Base-by-base conservation (phyloP, 2,888 invertebrate genomes). In the Prosopocoilus inquinatus region DNA sequence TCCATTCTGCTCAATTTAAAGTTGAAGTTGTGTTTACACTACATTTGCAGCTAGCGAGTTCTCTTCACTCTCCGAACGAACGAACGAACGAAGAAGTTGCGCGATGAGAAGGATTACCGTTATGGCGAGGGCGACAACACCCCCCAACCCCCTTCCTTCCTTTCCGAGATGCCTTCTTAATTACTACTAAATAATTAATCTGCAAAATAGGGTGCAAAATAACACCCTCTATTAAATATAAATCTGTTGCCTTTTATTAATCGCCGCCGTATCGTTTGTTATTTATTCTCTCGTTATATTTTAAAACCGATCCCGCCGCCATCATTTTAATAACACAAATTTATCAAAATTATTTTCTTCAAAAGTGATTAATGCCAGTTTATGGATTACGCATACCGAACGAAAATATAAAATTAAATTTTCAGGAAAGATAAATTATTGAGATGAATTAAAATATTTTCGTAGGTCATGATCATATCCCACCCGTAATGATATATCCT, bases 1-100 rank as follows among this genome's bases (percentile, higher is more conserved):
- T 75, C 70, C 68, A 73, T 73, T 74, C 72, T 72, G 71, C 73
- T 73, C 73, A 74, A 74, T 74, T 75, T 74, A 71, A 74, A 75
- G 71, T 73, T 72, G 67, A 68, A 74, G 71, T 67, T 68, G 68
- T 75, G 74, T 75, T 75, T 74, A 73, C 74, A 73, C 69, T 74
- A 73, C 74, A 73, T 73, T 74, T 73, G 70, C 71, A 71, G 67
- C 69, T 64, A 60, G 45, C 45, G 50, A 39, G 47, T 47, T 55
- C 46, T 36, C 50, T 58, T 54, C 52, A 54, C 34, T 64, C 63
- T 64, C 61, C 58, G 57, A 48, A 53, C 54, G 55, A 20, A 20
- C 58, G 57, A 48, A 53, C 54, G 55, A 20, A 20, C 20, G 20
- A 20, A 20, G 20, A 20, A 20, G 20, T 20, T 20, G 20, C 66